Conservation (phyloP, 2,113 vertebrate genomes). For the Xiphophorus couchianus region DNA sequence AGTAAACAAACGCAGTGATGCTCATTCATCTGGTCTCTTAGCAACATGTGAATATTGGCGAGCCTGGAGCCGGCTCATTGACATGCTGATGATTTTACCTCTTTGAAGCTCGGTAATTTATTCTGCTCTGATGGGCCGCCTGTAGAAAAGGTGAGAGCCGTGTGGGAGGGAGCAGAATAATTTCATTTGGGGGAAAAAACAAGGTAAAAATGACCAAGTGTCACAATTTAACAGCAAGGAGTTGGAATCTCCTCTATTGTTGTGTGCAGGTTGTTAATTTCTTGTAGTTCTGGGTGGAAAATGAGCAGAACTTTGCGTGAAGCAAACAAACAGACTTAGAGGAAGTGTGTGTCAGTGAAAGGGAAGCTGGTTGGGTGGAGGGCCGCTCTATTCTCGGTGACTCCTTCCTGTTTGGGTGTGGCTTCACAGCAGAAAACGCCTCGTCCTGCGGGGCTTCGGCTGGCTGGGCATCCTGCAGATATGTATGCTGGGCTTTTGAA, state of each 20-base stretch:
- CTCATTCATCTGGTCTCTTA: constrained; percentile 43
- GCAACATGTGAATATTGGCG: constrained; percentile 37
- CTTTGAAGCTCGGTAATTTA: constrained; percentile 47
- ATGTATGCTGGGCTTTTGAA: no score
- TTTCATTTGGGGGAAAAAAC: not conserved
- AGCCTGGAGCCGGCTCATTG: constrained; percentile 40
- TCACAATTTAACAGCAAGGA: no score
- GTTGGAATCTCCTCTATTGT: no score
- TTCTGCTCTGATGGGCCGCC: constrained; percentile 8
- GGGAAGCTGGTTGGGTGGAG: constrained; percentile 58
- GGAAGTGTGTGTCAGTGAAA: constrained; percentile 52
- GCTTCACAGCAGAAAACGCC: constrained; percentile 43
- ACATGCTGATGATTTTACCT: constrained; percentile 52
- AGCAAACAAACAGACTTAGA: constrained; percentile 6
- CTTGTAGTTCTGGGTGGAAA: not conserved
- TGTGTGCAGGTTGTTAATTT: not conserved
- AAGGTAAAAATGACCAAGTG: not conserved
- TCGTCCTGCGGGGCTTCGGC: not conserved
- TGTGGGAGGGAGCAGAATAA: not conserved
- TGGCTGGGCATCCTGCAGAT: not conserved
- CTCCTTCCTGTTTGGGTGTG: constrained; percentile 63
- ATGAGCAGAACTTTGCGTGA: not conserved
- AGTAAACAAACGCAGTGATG: constrained; percentile 30
- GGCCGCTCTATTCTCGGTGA: constrained; percentile 48
- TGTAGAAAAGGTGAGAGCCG: not conserved